Evolutionary conservation across 2,113 vertebrate genomes (phyloP), one percentile per base, ranked within the genome.

Genomic region (Cyanoliseus patagonus): DNA sequence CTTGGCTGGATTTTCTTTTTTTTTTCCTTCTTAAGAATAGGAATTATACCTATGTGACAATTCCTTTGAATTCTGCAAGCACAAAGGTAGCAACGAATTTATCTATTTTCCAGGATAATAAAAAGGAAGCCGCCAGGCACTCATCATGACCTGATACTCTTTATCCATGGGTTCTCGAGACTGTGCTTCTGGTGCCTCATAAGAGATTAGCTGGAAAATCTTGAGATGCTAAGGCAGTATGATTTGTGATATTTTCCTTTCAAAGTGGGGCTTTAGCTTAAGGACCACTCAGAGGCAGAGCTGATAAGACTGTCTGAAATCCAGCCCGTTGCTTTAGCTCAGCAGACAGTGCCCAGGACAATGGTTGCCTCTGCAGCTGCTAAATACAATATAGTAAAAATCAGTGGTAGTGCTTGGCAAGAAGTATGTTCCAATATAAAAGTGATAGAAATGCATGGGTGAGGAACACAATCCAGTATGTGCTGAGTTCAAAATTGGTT

Each of bases 141-240:
- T 69, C 52, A 33, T 83, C 3, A 11, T 59, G 74, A 35, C 31
- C 57, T 6, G 3, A 42, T 78, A 61, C 30, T 6, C 44, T 82
- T 91, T 90, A 82, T 63, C 80, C 42, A 10, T 35, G 55, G 13
- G 5, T 93, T 84, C 73, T 66, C 17, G 17, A 79, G 66, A 57
- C 22, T 86, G 28, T 74, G 23, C 24, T 84, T 78, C 55, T 87
- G 44, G 30, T 91, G 57, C 37, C 47, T 87, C 0, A 0, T 61
- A 57, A 89, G 84, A 92, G 83, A 91, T 94, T 87, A 94, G 59
- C 37, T 85, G 74, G 41, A 73, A 92, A 86, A 79, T 69, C 74
- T 86, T 75, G 39, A 96, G 73, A 86, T 81, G 76, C 68, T 86
- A 75, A 94, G 44, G 76, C 69, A 72, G 46, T 52, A 22, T 37